A percentile compares a stretch with the other conserved stretches of the same genome.
These are phyloP conservation scores for Leucania comma DNA, from an alignment of 2,888 invertebrate species.

Conservation along the genomic window DNA sequence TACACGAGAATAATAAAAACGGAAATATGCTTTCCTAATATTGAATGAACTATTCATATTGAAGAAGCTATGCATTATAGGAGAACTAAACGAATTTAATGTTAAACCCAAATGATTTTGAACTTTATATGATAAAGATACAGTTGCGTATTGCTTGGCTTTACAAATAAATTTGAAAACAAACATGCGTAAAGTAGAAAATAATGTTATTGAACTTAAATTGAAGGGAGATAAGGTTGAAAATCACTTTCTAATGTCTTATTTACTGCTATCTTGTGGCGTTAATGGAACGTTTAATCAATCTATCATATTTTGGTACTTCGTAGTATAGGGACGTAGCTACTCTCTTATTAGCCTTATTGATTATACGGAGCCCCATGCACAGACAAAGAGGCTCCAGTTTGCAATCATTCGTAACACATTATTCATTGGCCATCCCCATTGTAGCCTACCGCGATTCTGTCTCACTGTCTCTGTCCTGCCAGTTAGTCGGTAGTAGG, in stretches of 20 bases:
- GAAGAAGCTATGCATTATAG: background rate
- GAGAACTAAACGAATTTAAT: background rate
- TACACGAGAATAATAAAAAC: slow-evolving; percentile 29
- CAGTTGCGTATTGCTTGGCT: background rate
- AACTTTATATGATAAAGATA: background rate
- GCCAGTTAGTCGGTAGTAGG: no score
- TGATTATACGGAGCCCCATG: no score
- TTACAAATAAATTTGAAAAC: background rate
- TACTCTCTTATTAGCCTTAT: no score
- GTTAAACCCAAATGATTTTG: background rate
- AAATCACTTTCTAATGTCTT: background rate
- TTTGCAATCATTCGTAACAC: no score
- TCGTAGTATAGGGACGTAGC: background rate
- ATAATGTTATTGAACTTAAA: background rate
- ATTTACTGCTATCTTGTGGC: slow-evolving; percentile 6
- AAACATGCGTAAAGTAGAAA: background rate
- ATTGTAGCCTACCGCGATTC: no score
- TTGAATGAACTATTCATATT: slow-evolving; percentile 34
- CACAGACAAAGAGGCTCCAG: no score
- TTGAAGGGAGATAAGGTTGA: background rate
- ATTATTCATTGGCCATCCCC: no score
- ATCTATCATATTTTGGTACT: background rate
- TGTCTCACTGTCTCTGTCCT: no score
- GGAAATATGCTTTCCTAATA: slow-evolving; percentile 41
- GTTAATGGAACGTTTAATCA: background rate